phyloP scores from a whole-genome alignment of 1,140 invertebrate genomes.

The Phymastichus coffea region DNA sequence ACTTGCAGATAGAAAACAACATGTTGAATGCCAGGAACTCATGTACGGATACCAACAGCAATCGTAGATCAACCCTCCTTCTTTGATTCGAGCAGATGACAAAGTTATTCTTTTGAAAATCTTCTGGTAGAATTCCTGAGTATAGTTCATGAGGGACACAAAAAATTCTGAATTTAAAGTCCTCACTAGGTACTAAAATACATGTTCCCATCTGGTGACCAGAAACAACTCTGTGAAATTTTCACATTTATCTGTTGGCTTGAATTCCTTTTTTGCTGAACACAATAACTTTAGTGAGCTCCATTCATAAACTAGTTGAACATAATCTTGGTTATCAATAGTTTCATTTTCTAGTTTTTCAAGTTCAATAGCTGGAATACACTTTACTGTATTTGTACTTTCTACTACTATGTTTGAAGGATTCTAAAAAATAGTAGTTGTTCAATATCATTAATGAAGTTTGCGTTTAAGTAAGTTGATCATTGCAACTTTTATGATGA shows the following conservation, averaged over 20 bases:
- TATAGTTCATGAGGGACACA: constrained; percentile 76
- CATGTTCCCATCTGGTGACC: constrained; percentile 87
- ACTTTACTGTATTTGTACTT: too few species aligned
- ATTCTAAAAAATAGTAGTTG: too few species aligned
- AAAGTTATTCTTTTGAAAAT: constrained; percentile 58
- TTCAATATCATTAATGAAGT: too few species aligned
- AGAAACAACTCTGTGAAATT: constrained; percentile 63
- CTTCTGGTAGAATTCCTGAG: constrained; percentile 48
- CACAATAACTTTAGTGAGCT: constrained; percentile 36
- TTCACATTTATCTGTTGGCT: constrained; percentile 38
- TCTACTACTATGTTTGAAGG: too few species aligned
- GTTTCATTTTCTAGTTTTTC: too few species aligned
- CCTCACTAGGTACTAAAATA: constrained; percentile 78
- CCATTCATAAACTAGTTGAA: constrained; percentile 14
- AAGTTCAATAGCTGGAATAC: too few species aligned
- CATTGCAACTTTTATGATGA: too few species aligned
- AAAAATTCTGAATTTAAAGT: constrained; percentile 73
- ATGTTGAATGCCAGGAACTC: constrained; percentile 74
- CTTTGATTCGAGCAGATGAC: constrained; percentile 72
- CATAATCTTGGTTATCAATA: background rate
- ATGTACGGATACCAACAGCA: constrained; percentile 90
- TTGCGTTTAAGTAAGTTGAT: too few species aligned
- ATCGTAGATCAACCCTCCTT: constrained; percentile 87
- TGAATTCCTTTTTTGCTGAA: constrained; percentile 42
- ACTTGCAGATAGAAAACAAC: constrained; percentile 72